These are phyloP conservation scores for Crematogaster levior DNA, from an alignment of 2,888 invertebrate species.

Conservation along the genomic window DNA sequence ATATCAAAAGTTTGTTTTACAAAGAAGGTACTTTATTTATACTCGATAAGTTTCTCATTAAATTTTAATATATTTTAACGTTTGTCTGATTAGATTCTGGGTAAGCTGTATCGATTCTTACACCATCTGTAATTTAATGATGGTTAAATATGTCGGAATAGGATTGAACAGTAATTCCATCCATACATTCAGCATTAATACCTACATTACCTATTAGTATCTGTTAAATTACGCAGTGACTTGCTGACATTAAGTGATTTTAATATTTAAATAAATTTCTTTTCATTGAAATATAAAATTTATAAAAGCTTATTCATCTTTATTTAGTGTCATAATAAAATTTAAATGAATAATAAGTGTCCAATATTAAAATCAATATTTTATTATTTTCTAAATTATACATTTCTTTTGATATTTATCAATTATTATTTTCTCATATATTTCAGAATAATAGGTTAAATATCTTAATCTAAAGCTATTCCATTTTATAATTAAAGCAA, in stretches of 20 bases:
- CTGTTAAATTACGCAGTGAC: background rate
- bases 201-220: background rate
- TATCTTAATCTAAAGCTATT: background rate
- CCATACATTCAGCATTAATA: background rate
- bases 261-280: background rate
- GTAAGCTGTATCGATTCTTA: conserved; percentile 7
- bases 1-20: background rate
- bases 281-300: background rate
- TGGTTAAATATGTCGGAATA: conserved; percentile 1
- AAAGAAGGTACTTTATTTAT: background rate
- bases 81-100: background rate
- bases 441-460: background rate
- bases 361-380: background rate
- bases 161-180: background rate
- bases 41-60: background rate
- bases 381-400: background rate
- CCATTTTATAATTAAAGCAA: background rate
- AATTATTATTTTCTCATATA: background rate
- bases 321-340: background rate
- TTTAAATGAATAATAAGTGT: background rate
- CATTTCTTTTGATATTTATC: background rate
- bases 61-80: background rate
- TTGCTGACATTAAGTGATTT: background rate
- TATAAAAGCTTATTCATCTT: background rate
- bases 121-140: conserved; percentile 5